Percentiles rank a stretch among this genome's conserved stretches.
These are phyloP conservation scores for Agapornis canus DNA, from an alignment of 2,797 vertebrate genomes.

Conservation along the genomic window DNA sequence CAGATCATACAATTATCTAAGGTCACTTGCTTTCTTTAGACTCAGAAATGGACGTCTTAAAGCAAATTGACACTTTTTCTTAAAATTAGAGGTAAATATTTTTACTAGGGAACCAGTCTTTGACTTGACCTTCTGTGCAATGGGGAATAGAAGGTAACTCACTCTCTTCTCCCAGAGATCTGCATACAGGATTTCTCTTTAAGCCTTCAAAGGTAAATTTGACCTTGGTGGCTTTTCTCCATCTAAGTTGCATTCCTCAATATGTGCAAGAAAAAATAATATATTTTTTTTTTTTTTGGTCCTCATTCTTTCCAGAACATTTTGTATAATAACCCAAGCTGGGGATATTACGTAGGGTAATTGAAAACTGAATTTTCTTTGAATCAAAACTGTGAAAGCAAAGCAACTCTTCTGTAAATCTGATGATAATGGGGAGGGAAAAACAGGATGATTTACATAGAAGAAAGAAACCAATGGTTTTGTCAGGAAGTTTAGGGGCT, in stretches of 20 bases:
- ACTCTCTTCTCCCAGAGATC: neutral
- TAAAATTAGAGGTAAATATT: neutral
- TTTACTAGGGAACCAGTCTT: neutral
- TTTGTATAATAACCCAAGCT: neutral
- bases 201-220: neutral
- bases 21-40: neutral
- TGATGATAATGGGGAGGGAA: neutral
- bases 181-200: neutral
- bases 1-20: neutral
- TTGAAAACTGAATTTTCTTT: neutral
- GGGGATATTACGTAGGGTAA: neutral
- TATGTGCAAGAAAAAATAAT: neutral
- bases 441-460: neutral
- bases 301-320: neutral
- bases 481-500: neutral
- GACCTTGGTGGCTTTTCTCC: neutral
- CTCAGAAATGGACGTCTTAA: neutral
- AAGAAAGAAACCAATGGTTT: neutral
- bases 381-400: neutral
- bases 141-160: accelerated
- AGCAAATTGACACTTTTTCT: neutral
- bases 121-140: neutral
- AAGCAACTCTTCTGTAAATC: neutral
- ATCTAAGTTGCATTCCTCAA: neutral
- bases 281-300: neutral